Evolutionary conservation across 2,797 vertebrate genomes (phyloP), one percentile per base, ranked within the genome.

Genomic region (Distichodus sexfasciatus): DNA sequence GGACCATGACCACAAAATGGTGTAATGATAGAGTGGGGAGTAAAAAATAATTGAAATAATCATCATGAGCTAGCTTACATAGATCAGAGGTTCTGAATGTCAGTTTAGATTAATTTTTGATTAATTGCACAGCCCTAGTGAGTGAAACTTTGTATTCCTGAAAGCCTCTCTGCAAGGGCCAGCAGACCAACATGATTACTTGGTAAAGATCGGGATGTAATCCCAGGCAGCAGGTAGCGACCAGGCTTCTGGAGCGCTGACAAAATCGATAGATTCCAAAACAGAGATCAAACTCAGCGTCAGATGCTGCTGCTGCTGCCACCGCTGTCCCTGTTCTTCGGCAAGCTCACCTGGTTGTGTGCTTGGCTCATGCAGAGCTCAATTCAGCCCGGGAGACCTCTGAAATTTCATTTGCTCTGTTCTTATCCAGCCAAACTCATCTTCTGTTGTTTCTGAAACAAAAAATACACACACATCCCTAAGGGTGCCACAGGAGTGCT

Each of bases 231-330:
- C 14, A 68, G 66, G 48, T 17, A 38, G 29, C 3, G 60, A 24
- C 35, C 15, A 38, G 71, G 60, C 82, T 48, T 81, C 80, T 82
- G 88, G 85, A 85, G 69, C 64, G 3, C 63, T 76, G 76, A 83
- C 85, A 85, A 77, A 86, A 91, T 89, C 89, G 77, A 90, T 90
- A 88, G 44, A 70, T 78, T 82, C 83, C 80, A 77, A 84, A 86
- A 84, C 72, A 87, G 79, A 87, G 86, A 86, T 86, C 85, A 87
- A 85, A 86, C 74, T 69, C 61, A 64, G 66, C 38, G 35, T 71
- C 66, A 28, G 53, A 44, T 60, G 33, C 57, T 41, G 66, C 66
- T 67, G 31, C 54, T 46, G 31, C 28, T 63, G 51, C 44, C 61
- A 28, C 54, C 38, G 31, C 28, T 63, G 51, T 40, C 61, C 26